phyloP scores from a whole-genome alignment of 2,113 vertebrate species.

The Picathartes gymnocephalus region DNA sequence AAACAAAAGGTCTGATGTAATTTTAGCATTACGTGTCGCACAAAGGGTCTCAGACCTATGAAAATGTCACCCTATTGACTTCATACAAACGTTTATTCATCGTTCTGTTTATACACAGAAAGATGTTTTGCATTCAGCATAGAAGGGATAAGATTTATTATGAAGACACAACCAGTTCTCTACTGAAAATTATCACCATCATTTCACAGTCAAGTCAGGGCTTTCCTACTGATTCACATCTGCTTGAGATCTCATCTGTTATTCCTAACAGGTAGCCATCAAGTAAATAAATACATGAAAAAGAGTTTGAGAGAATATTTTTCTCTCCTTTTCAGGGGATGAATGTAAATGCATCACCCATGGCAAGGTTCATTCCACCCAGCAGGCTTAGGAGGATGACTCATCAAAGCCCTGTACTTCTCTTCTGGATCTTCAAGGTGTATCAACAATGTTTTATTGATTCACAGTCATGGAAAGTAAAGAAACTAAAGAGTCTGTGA shows the following conservation, averaged over 20 bases:
- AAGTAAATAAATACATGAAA: constrained; percentile 22
- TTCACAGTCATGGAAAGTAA: constrained; percentile 24
- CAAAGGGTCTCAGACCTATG: constrained; percentile 45
- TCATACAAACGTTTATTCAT: constrained; percentile 29
- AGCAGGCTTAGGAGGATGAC: constrained; percentile 50
- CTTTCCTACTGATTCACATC: neutral
- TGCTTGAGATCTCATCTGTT: neutral
- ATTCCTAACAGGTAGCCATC: neutral
- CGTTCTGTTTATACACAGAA: neutral
- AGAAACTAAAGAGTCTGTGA: neutral
- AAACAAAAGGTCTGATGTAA: constrained; percentile 52
- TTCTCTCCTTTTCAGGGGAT: neutral
- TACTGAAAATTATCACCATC: neutral
- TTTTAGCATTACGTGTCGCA: neutral
- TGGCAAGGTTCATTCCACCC: constrained; percentile 15
- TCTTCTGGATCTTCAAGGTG: constrained; percentile 30
- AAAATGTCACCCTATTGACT: constrained; percentile 52
- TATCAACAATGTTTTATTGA: constrained; percentile 53
- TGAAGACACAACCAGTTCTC: neutral
- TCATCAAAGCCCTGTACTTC: constrained; percentile 44
- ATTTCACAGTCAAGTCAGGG: neutral
- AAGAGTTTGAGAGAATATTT: constrained; percentile 26
- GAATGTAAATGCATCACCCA: constrained; percentile 12
- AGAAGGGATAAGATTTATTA: neutral
- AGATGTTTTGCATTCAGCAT: neutral